phyloP scores from a whole-genome alignment of 2,888 invertebrate genomes.

The Scaptomyza flava region DNA sequence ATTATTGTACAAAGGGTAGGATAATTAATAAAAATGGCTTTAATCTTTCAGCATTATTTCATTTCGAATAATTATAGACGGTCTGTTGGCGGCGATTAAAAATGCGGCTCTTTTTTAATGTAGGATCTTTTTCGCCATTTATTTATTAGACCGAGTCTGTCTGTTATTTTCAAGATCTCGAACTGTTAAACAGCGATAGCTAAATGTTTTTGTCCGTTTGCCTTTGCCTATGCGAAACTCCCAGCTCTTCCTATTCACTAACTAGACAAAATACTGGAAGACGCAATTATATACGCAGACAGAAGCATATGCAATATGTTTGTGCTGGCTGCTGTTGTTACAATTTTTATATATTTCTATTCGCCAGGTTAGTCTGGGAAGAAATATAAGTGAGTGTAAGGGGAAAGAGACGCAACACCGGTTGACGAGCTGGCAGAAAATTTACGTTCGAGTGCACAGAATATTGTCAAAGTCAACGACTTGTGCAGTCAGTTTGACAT shows the following conservation, averaged over 20 bases:
- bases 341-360: conserved; percentile 32
- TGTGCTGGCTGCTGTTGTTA: no score
- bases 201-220: conserved; percentile 26
- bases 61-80: conserved; percentile 61
- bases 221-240: conserved; percentile 3
- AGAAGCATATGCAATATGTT: conserved; percentile 31
- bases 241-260: not conserved
- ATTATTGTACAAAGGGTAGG: not conserved
- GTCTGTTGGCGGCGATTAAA: conserved; percentile 47
- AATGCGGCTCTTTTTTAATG: conserved; percentile 16
- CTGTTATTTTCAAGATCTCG: conserved; percentile 7
- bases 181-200: conserved; percentile 24
- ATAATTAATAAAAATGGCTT: conserved; percentile 58
- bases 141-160: conserved; percentile 57
- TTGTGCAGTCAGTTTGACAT: conserved; percentile 7
- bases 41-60: conserved; percentile 68
- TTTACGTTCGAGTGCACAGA: conserved; percentile 52
- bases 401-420: not conserved
- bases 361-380: not conserved
- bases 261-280: not conserved
- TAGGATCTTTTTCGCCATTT: conserved; percentile 37
- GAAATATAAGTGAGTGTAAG: not conserved
- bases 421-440: conserved; percentile 16
- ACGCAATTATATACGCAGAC: not conserved
- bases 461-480: conserved; percentile 39